phyloP scores from a whole-genome alignment of 2,888 invertebrate genomes.

The Tinea trinotella region DNA sequence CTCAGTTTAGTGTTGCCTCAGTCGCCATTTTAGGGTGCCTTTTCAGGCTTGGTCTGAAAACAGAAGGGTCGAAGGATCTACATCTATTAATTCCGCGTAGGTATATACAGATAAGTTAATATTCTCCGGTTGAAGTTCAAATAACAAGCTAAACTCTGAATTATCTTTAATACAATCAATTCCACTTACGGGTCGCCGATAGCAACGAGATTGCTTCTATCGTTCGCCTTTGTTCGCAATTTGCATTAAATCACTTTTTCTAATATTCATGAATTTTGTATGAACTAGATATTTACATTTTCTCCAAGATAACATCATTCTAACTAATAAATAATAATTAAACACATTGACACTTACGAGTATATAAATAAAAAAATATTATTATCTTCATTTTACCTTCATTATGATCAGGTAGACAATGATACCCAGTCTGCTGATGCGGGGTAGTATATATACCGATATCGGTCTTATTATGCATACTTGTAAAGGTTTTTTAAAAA shows the following conservation, averaged over 20 bases:
- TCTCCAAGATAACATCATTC: background rate
- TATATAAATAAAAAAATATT: background rate
- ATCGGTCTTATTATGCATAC: no score
- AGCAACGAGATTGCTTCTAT: conserved; percentile 10
- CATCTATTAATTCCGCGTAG: no score
- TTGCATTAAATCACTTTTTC: conserved; percentile 17
- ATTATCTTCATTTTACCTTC: no score
- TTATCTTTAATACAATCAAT: conserved; percentile 49
- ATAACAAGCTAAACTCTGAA: conserved; percentile 19
- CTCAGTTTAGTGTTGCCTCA: no score
- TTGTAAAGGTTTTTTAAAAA: no score
- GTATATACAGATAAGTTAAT: no score
- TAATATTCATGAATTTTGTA: conserved; percentile 17
- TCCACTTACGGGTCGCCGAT: conserved; percentile 16
- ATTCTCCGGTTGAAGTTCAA: background rate
- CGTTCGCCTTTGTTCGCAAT: conserved; percentile 5
- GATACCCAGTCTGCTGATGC: no score
- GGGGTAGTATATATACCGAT: no score
- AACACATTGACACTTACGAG: background rate
- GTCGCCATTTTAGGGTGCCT: no score
- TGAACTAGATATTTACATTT: conserved; percentile 9
- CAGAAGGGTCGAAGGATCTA: no score
- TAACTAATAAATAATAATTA: background rate
- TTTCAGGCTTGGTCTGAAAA: no score
- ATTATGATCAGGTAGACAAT: no score